Evolutionary conservation across 2,113 vertebrate species (phyloP).

Genomic region (Rhinichthys klamathensis): DNA sequence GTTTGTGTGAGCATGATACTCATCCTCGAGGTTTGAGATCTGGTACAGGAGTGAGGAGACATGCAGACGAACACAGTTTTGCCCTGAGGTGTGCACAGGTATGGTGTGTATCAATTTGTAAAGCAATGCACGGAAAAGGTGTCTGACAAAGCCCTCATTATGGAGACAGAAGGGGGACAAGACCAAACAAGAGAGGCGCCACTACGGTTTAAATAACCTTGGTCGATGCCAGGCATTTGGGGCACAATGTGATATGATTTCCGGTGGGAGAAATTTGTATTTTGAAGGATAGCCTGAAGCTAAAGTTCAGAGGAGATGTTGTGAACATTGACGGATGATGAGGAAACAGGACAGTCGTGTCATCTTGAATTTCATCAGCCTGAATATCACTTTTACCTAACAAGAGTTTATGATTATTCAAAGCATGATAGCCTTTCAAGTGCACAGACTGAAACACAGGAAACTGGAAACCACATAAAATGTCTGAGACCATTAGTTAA

Average conservation of each 20-base stretch:
- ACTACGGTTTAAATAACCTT: slow-evolving; percentile 74
- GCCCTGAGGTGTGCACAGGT: slow-evolving; percentile 55
- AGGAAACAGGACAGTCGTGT: slow-evolving; percentile 46
- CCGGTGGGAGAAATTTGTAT: slow-evolving; percentile 71
- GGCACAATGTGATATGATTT: slow-evolving; percentile 75
- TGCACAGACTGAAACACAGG: background rate
- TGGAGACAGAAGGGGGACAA: slow-evolving; percentile 71
- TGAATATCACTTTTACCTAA: slow-evolving; percentile 11
- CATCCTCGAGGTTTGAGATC: slow-evolving; percentile 13
- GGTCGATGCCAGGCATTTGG: slow-evolving; percentile 65
- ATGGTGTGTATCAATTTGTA: slow-evolving; percentile 75
- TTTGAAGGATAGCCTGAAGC: slow-evolving; percentile 62
- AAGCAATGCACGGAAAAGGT: slow-evolving; percentile 74
- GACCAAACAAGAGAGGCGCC: slow-evolving; percentile 71
- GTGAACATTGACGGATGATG: slow-evolving; percentile 58
- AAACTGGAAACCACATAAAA: background rate
- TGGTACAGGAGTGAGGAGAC: slow-evolving; percentile 26
- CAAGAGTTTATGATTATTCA: slow-evolving; percentile 25
- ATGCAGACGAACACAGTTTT: slow-evolving; percentile 56
- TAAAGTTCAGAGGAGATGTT: slow-evolving; percentile 47
- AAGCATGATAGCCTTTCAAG: background rate
- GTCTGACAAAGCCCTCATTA: slow-evolving; percentile 76
- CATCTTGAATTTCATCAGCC: slow-evolving; percentile 18
- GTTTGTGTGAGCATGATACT: slow-evolving; percentile 29
- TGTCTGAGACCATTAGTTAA: background rate